A percentile compares a stretch with the other conserved stretches of the same genome.
These are phyloP conservation scores for Polyodon spathula DNA, from an alignment of 2,113 vertebrate genomes.

Conservation along the genomic window DNA sequence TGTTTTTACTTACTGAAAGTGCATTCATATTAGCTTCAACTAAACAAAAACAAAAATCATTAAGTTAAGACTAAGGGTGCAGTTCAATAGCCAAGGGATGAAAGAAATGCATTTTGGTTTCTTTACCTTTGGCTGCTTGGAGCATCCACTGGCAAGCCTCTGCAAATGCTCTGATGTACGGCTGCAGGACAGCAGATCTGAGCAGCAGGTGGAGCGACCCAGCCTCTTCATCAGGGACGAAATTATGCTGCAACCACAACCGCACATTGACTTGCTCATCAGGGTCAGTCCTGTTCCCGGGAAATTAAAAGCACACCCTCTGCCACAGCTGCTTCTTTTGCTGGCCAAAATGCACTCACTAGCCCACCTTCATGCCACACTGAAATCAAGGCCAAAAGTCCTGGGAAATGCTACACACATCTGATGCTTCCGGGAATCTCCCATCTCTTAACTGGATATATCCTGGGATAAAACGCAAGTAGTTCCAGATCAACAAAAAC, in stretches of 20 bases:
- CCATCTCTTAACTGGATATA: conserved; percentile 22
- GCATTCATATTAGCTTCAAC: background rate
- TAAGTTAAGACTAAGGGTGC: too few species aligned
- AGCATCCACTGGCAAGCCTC: conserved; percentile 77
- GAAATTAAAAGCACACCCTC: conserved; percentile 26
- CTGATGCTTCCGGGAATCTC: conserved; percentile 16
- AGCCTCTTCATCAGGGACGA: conserved; percentile 98
- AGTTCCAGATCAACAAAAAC: too few species aligned
- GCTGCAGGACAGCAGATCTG: conserved; percentile 84
- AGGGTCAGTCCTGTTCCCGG: conserved; percentile 53
- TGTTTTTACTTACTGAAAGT: background rate
- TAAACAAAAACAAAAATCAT: too few species aligned
- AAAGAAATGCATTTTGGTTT: background rate
- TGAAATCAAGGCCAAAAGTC: background rate
- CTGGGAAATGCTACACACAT: conserved; percentile 12
- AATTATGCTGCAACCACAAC: conserved; percentile 94
- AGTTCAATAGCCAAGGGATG: too few species aligned
- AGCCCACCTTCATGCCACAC: background rate
- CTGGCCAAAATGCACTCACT: too few species aligned
- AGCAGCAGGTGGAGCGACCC: conserved; percentile 90
- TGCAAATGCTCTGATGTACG: conserved; percentile 90
- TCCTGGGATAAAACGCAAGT: background rate
- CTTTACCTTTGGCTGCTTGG: conserved; percentile 84
- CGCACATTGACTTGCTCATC: conserved; percentile 92
- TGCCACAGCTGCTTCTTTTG: too few species aligned